A percentile compares a stretch with the other conserved stretches of the same genome.
Evolutionary conservation across 2,888 invertebrate species (phyloP).

Genomic region (Agapetus fuscipes): DNA sequence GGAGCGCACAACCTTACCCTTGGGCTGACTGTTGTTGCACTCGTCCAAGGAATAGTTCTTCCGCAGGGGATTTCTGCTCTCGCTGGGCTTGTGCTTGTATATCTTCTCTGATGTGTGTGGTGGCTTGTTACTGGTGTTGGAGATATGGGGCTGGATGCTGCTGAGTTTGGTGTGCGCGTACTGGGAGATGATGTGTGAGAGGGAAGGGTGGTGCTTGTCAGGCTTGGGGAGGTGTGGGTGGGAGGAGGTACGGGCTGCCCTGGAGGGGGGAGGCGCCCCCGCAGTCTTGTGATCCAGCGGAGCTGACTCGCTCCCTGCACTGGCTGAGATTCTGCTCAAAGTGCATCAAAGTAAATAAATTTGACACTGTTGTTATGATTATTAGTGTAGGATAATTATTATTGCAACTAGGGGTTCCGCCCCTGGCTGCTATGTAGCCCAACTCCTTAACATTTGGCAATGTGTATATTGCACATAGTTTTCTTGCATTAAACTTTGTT

Average conservation of each 20-base stretch:
- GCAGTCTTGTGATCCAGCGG: conserved; percentile 1
- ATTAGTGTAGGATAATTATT: too few species aligned
- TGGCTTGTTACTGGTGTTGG: neutral
- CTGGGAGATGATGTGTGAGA: conserved; percentile 1
- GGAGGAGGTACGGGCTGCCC: neutral
- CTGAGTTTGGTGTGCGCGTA: conserved; percentile 2
- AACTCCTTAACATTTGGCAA: too few species aligned
- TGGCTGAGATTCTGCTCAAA: too few species aligned
- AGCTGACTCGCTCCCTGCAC: conserved; percentile 1
- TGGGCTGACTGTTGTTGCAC: conserved; percentile 10
- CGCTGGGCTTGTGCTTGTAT: conserved; percentile 9
- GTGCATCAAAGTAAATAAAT: too few species aligned
- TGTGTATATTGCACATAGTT: too few species aligned
- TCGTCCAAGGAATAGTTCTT: conserved; percentile 15
- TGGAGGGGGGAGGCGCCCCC: neutral
- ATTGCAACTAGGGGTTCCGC: too few species aligned
- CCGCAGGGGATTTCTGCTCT: conserved; percentile 9
- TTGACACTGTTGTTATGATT: too few species aligned
- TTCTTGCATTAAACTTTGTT: too few species aligned
- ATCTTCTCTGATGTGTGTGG: conserved; percentile 1
- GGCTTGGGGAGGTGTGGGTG: neutral
- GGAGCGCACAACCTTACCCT: conserved; percentile 6
- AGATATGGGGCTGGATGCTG: neutral
- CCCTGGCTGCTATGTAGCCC: too few species aligned
- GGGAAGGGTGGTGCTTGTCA: conserved; percentile 1